Evolutionary conservation across 2,797 vertebrate genomes (phyloP), one percentile per base, ranked within the genome.

Genomic region (Mycteria americana): DNA sequence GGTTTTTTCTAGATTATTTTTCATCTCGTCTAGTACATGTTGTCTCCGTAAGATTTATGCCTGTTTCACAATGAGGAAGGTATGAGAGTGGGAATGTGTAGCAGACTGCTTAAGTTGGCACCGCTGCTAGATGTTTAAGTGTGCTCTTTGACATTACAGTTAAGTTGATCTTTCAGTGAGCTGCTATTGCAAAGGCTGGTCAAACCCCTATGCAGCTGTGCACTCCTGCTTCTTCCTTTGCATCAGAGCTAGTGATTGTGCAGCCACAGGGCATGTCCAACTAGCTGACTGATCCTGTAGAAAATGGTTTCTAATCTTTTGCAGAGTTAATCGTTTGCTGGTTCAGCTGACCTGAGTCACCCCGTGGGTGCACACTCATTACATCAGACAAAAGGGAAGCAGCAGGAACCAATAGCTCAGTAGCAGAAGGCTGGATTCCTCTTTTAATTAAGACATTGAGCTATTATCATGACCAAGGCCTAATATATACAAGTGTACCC

Each of bases 61-160:
- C 86, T 10, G 65, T 85, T 89, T 89, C 72, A 94, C 84, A 75
- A 50, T 37, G 87, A 86, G 82, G 89, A 95, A 96, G 92, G 94
- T 94, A 91, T 96, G 96, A 96, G 85, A 92, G 62, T 64, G 75
- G 73, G 95, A 96, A 96, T 81, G 57, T 75, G 94, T 83, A 89
- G 84, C 92, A 80, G 75, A 70, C 91, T 95, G 89, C 87, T 92
- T 68, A 59, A 91, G 64, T 22, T 95, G 91, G 85, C 87, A 89
- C 37, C 0, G 1, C 72, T 72, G 53, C 64, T 94, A 30, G 75
- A 50, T 93, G 37, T 68, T 89, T 77, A 56, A 92, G 41, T 62
- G 72, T 92, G 64, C 75, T 93, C 87, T 93, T 92, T 93, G 91
- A 74, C 89, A 35, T 91, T 83, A 48, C 62, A 53, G 75, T 94